Percentiles rank a stretch among this genome's conserved stretches.
These are phyloP conservation scores for Orchestes rusci DNA, from an alignment of 2,888 invertebrate genomes.

Conservation along the genomic window DNA sequence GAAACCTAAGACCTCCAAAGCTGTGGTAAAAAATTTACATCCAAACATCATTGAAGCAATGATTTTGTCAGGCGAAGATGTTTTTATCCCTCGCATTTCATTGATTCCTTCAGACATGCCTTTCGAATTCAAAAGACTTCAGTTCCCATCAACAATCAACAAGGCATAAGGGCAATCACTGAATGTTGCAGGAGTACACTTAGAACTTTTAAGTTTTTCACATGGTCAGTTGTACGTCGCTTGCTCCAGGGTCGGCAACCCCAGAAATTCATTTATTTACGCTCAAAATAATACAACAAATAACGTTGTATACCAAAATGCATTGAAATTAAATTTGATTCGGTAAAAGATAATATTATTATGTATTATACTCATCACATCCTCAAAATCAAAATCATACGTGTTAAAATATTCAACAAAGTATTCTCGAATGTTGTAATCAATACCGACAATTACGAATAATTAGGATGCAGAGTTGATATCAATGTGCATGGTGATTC, in stretches of 20 bases:
- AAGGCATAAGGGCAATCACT: conserved; percentile 3
- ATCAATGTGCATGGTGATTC: too few relatives aligned
- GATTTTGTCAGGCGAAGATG: conserved; percentile 10
- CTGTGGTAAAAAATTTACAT: conserved; percentile 13
- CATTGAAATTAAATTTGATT: too few relatives aligned
- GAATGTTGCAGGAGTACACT: conserved; percentile 2
- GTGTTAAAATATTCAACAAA: too few relatives aligned
- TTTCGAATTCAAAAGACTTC: conserved; percentile 9
- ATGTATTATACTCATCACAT: too few relatives aligned
- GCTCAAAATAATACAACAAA: too few relatives aligned
- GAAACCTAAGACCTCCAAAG: conserved; percentile 18
- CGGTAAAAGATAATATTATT: too few relatives aligned
- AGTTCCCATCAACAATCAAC: conserved; percentile 12
- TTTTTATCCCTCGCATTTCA: conserved; percentile 14
- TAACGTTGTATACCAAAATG: too few relatives aligned
- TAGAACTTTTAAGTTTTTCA: conserved; percentile 1
- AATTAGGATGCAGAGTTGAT: too few relatives aligned
- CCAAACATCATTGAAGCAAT: conserved; percentile 3
- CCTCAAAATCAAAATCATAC: too few relatives aligned
- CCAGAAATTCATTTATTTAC: too few relatives aligned
- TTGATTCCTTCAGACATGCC: conserved; percentile 13
- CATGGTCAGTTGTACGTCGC: conserved; percentile 1
- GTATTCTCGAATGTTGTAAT: too few relatives aligned
- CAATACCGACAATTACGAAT: too few relatives aligned
- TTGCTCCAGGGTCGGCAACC: neutral